Percentiles rank a stretch among this genome's conserved stretches.
phyloP scores from a whole-genome alignment of 1,140 invertebrate species.

The Leptinotarsa undecemlineata region DNA sequence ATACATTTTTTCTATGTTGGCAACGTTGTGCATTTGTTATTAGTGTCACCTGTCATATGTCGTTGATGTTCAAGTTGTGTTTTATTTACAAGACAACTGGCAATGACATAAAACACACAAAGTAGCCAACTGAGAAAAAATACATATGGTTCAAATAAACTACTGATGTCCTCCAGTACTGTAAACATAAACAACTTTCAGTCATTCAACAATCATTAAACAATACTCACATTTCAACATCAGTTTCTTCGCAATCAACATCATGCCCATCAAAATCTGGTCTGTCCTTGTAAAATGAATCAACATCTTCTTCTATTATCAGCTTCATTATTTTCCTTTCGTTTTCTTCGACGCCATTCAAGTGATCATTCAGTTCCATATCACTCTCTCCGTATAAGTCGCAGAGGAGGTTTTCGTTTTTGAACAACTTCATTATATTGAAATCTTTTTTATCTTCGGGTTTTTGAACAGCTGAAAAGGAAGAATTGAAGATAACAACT shows the following conservation, averaged over 20 bases:
- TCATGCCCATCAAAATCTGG: constrained; percentile 6
- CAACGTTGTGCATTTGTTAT: too few species aligned
- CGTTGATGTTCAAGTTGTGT: too few species aligned
- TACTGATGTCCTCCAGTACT: too few species aligned
- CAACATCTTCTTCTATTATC: constrained; percentile 16
- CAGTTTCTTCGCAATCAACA: neutral
- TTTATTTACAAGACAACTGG: too few species aligned
- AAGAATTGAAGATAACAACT: too few species aligned
- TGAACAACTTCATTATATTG: constrained; percentile 1
- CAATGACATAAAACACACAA: too few species aligned
- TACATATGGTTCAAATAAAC: too few species aligned
- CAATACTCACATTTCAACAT: constrained; percentile 10
- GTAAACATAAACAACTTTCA: too few species aligned
- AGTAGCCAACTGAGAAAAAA: too few species aligned
- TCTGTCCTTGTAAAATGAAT: constrained; percentile 14
- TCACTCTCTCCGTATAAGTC: neutral
- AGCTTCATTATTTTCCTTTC: constrained; percentile 12
- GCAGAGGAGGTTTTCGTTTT: neutral
- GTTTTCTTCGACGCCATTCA: neutral
- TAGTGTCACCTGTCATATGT: too few species aligned
- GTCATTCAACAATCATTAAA: too few species aligned
- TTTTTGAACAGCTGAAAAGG: neutral
- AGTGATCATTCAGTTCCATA: neutral
- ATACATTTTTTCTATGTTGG: too few species aligned
- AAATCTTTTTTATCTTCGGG: constrained; percentile 3